Evolutionary conservation across 2,888 invertebrate genomes (phyloP).

Genomic region (Zygogramma bicolorata): DNA sequence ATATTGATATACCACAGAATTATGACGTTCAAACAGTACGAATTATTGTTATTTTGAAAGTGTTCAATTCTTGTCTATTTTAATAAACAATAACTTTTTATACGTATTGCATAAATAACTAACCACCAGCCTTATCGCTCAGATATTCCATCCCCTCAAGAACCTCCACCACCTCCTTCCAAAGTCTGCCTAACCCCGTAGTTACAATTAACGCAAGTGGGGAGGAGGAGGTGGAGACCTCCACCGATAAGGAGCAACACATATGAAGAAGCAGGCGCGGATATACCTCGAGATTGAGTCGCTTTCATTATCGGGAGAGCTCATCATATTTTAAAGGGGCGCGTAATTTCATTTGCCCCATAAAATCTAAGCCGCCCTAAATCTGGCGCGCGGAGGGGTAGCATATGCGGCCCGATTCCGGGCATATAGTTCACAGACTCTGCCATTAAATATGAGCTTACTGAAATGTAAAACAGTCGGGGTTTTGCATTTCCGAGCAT

Average conservation of each 20-base stretch:
- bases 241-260: conserved; percentile 22
- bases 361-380: conserved; percentile 69
- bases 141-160: too few species aligned
- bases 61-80: too few species aligned
- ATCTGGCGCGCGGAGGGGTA: conserved; percentile 65
- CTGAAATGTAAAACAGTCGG: conserved; percentile 69
- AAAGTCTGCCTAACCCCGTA: neutral
- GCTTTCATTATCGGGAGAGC: conserved; percentile 69
- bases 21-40: too few species aligned
- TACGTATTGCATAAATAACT: too few species aligned
- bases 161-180: neutral
- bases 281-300: conserved; percentile 60
- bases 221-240: conserved; percentile 13
- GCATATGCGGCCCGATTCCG: conserved; percentile 65
- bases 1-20: too few species aligned
- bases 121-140: too few species aligned
- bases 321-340: conserved; percentile 69
- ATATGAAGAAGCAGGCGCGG: conserved; percentile 37
- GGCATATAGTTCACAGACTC: conserved; percentile 66
- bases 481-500: conserved; percentile 68
- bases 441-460: conserved; percentile 69
- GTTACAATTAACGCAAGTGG: conserved; percentile 23
- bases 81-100: too few species aligned
- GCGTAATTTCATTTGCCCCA: conserved; percentile 69
- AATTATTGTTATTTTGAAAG: too few species aligned